A percentile compares a stretch with the other conserved stretches of the same genome.
Conservation (phyloP, 30 jellyfish, hydroid and myxozoan genomes). For the Sanderia malayensis region DNA sequence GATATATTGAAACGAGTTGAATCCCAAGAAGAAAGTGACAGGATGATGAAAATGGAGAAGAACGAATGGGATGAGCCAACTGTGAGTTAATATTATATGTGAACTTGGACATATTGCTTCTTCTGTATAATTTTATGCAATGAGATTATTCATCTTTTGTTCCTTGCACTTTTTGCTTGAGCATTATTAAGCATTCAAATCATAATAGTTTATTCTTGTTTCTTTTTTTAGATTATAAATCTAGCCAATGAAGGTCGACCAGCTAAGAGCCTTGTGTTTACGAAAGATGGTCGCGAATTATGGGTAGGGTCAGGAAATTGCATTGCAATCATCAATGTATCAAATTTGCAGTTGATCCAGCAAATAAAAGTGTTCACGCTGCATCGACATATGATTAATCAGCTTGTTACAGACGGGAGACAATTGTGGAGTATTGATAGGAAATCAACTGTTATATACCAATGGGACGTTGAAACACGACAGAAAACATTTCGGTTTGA, state of each 20-base stretch:
- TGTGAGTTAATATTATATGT: no score
- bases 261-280: slow-evolving; percentile 74
- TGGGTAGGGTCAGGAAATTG: slow-evolving; percentile 94
- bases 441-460: slow-evolving; percentile 58
- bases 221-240: slow-evolving; percentile 48
- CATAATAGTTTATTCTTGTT: no score
- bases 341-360: slow-evolving; percentile 31
- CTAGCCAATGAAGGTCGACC: slow-evolving; percentile 76
- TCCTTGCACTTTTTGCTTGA: no score
- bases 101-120: no score
- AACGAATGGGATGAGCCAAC: slow-evolving; percentile 34
- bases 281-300: slow-evolving; percentile 52
- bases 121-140: no score
- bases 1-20: background rate
- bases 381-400: slow-evolving; percentile 53
- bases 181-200: no score
- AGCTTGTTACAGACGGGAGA: slow-evolving; percentile 58
- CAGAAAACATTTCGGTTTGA: slow-evolving; percentile 35
- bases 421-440: slow-evolving; percentile 72
- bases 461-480: slow-evolving; percentile 79
- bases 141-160: no score
- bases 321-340: slow-evolving; percentile 60
- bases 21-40: slow-evolving; percentile 12
- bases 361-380: slow-evolving; percentile 46
- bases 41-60: slow-evolving; percentile 8